A percentile compares a stretch with the other conserved stretches of the same genome.
These are phyloP conservation scores for Epiperipatus broadwayi DNA, from an alignment of 2,888 invertebrate genomes.

Conservation along the genomic window DNA sequence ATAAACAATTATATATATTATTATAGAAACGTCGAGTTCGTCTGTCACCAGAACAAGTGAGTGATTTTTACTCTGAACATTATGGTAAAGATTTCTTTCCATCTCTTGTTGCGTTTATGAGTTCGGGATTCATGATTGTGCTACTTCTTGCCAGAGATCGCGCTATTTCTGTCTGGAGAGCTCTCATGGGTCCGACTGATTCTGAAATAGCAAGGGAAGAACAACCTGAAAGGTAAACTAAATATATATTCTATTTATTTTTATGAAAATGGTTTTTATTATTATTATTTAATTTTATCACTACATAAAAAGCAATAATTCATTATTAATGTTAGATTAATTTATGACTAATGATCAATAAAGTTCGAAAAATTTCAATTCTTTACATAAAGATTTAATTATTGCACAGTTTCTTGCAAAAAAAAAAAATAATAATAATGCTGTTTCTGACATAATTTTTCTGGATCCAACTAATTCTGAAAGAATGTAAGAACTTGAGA, in stretches of 20 bases:
- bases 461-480: too few species aligned
- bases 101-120: constrained; percentile 55
- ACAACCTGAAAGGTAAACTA: constrained; percentile 38
- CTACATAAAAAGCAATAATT: too few species aligned
- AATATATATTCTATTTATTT: constrained; percentile 1
- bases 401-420: too few species aligned
- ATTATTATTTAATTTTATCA: constrained; percentile 9
- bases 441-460: too few species aligned
- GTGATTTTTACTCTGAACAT: constrained; percentile 57
- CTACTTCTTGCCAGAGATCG: constrained; percentile 44
- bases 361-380: too few species aligned
- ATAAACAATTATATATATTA: too few species aligned
- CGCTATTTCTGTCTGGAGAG: constrained; percentile 50
- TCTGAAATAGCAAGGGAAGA: constrained; percentile 36
- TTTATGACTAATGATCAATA: too few species aligned
- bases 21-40: constrained; percentile 44
- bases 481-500: too few species aligned
- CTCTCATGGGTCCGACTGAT: constrained; percentile 48
- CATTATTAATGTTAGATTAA: too few species aligned
- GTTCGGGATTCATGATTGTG: constrained; percentile 51
- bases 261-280: too few species aligned
- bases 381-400: too few species aligned
- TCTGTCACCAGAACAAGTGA: constrained; percentile 63
- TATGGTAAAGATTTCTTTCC: constrained; percentile 54
- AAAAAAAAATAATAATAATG: too few species aligned